Evolutionary conservation across 2,113 vertebrate genomes (phyloP).

Genomic region (Tenrec ecaudatus): DNA sequence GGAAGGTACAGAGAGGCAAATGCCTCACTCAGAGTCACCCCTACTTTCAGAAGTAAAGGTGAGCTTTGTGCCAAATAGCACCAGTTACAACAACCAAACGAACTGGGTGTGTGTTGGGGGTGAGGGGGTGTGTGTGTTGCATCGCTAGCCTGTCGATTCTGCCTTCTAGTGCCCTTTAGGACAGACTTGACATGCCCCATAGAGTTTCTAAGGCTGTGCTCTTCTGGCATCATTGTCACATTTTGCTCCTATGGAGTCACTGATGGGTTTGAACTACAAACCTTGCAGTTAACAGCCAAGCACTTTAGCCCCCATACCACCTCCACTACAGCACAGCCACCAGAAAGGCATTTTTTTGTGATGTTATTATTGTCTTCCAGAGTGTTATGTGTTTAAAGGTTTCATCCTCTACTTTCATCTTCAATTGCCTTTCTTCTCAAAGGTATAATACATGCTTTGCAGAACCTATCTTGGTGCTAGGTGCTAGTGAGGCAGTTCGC

Average conservation of each 20-base stretch:
- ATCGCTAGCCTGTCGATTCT: neutral
- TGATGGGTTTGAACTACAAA: too few relatives aligned
- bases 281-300: neutral
- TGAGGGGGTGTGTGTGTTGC: too few relatives aligned
- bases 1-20: neutral
- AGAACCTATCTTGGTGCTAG: neutral
- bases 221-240: neutral
- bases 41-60: neutral
- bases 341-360: neutral
- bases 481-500: too few relatives aligned
- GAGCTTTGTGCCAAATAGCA: too few relatives aligned
- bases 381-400: neutral
- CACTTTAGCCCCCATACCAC: neutral
- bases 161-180: neutral
- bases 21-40: neutral
- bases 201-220: neutral
- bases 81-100: too few relatives aligned
- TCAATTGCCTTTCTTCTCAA: neutral
- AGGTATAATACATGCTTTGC: neutral
- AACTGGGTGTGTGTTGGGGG: too few relatives aligned
- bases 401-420: neutral
- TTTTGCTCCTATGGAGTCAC: neutral
- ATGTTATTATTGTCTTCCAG: neutral
- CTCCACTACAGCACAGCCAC: neutral
- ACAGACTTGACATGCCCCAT: neutral